Evolutionary conservation across 2,888 invertebrate genomes (phyloP).

Genomic region (Hololepta plana): DNA sequence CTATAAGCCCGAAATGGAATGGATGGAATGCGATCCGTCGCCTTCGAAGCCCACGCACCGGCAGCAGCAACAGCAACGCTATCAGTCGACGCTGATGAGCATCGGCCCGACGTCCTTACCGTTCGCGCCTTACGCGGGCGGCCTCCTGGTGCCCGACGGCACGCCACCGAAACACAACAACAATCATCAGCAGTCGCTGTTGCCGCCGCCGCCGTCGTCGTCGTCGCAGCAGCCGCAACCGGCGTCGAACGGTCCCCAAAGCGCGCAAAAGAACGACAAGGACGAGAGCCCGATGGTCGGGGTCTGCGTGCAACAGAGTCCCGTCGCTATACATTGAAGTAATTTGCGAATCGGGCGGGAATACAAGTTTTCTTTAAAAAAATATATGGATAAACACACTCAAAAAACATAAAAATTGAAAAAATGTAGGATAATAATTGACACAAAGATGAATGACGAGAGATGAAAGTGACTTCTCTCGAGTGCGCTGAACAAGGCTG

Average conservation of each 20-base stretch:
- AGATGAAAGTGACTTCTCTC: conserved; percentile 3
- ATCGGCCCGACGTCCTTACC: conserved; percentile 26
- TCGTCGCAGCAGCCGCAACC: conserved; percentile 10
- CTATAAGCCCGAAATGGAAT: conserved; percentile 20
- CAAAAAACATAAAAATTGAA: conserved; percentile 8
- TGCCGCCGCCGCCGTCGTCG: conserved; percentile 19
- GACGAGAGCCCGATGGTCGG: conserved; percentile 74
- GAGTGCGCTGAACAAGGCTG: background rate
- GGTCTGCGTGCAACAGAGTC: conserved; percentile 81
- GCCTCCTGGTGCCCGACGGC: conserved; percentile 22
- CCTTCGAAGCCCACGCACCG: conserved; percentile 24
- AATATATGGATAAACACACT: no score
- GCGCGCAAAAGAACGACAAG: conserved; percentile 24
- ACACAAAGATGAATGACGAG: background rate
- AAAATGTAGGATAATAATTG: background rate
- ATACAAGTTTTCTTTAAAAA: no score
- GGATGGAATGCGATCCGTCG: conserved; percentile 69
- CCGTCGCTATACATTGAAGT: conserved; percentile 71
- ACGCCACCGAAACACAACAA: no score
- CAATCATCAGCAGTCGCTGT: conserved; percentile 10
- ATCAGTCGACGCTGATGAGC: conserved; percentile 26
- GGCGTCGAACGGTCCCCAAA: conserved; percentile 19
- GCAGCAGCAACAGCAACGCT: conserved; percentile 17
- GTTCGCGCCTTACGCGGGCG: conserved; percentile 23
- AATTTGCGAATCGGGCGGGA: no score